Evolutionary conservation across 2,113 vertebrate species (phyloP), one percentile per base, ranked within the genome.

Genomic region (Fregetta grallaria): DNA sequence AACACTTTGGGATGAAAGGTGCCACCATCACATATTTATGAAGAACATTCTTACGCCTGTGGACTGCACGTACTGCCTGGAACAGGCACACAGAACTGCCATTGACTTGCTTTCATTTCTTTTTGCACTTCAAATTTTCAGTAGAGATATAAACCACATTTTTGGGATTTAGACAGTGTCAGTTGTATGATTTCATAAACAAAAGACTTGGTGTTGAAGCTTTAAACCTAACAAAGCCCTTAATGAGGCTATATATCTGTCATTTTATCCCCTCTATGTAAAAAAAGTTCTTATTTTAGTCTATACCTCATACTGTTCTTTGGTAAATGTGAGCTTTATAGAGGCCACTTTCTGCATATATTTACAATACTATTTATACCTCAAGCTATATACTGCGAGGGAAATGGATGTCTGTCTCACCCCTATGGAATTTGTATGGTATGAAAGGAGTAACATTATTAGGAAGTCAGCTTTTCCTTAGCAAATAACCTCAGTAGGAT

Each of bases 181-280:
- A 76, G 26, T 32, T 82, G 10, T 50, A 25, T 3, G 6, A 2
- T 89, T 96, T 91, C 26, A 38, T 83, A 91, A 95, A 92, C 17
- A 92, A 97, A 94, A 53, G 36, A 19, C n/a, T 66, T 68, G n/a
- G 2, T 73, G n/a, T 78, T 81, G 68, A 81, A 62, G 22, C 10
- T 82, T 96, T 95, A 88, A 97, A 80, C 7, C 11, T 87, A 88
- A 72, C 9, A 71, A 86, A 93, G 27, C 15, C 61, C 49, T 94
- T 96, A 68, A 45, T 58, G 40, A 66, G 66, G 52, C 30, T 75
- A 21, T 63, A 8, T 73, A 7, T 17, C 38, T 94, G 52, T 76
- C 42, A 22, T 90, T 96, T 92, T 80, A 63, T 61, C 79, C 65
- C 6, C 14, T 83, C 30, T 96, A 38, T 17, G 29, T 30, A 56